Evolutionary conservation across 53 echinoderm and acorn worm species (phyloP), one percentile per base, ranked within the genome.

Genomic region (Actinopyga echinites): DNA sequence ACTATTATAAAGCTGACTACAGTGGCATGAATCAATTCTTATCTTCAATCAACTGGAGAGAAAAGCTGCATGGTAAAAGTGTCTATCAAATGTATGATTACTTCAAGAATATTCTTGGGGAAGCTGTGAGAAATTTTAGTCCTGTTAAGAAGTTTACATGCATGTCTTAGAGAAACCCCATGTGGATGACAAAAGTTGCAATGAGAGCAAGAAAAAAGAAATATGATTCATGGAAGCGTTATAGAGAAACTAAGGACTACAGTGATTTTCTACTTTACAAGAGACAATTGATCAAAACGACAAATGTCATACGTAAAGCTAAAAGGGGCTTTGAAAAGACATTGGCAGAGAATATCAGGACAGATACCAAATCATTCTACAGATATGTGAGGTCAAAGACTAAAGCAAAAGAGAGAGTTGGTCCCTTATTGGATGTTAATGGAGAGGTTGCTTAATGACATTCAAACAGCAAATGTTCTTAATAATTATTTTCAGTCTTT

Each of bases 321-420:
- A 63, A 82, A 31, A 62, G 62, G 19, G 62, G 28, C 40, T 82
- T 82, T 82, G 82, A 63, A 62, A 63, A 8, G 21, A 82, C 62
- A 19, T 36, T 82, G 5, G 62, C 82, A 25, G 9, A 63, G 60
- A 82, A 82, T 63, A 62, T 82, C 28, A 63, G 42, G 64, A 21
- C 25, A 20, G 63, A 82, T 15, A 42, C 82, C 22, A 82, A 82
- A 36, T 64, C 63, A 37, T 82, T 82, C 23, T 44, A 82, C 21
- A 42, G 63, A 21, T 82, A 64, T 60, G 65, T 83, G 8, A 83
- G 83, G 31, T 83, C 45, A 17, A 66, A 52, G 30, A 26, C 83
- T 43, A 66, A 83, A 17, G 54, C 66, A 26, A 83, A 83, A 21
- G 83, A 25, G 26, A 54, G 49, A 35, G 44, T 83, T 38, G 83